Conservation (phyloP, 2,797 vertebrate species). For the Valencia hispanica region DNA sequence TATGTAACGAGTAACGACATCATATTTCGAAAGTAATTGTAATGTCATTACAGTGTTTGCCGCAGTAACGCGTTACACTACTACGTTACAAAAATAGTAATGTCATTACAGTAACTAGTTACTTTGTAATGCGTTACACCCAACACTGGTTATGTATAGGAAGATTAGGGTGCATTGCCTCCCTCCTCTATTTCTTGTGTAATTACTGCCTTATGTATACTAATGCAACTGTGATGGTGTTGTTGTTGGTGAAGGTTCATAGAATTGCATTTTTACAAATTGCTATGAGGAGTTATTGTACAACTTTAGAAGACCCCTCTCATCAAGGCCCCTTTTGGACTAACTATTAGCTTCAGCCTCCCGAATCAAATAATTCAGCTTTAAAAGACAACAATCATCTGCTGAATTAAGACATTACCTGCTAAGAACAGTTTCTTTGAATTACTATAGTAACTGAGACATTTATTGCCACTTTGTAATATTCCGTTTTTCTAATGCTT, state of each 20-base stretch:
- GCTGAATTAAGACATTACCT: not conserved
- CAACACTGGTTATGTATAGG: not conserved
- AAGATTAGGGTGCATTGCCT: not conserved
- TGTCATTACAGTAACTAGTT: too few relatives aligned
- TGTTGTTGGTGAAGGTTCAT: not conserved
- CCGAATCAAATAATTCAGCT: not conserved
- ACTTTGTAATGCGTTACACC: too few relatives aligned
- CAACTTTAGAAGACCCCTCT: not conserved
- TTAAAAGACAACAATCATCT: not conserved
- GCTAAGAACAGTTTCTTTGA: too few relatives aligned
- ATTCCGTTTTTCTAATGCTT: not conserved
- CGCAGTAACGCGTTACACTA: too few relatives aligned
- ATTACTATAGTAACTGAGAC: not conserved
- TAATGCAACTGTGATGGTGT: not conserved
- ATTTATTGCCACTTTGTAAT: not conserved
- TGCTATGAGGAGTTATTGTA: not conserved
- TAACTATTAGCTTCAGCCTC: not conserved
- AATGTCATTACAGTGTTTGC: too few relatives aligned
- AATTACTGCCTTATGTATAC: not conserved
- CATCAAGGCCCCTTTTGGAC: too few relatives aligned
- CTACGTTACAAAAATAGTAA: too few relatives aligned
- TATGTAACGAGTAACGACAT: too few relatives aligned
- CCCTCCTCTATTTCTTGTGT: not conserved
- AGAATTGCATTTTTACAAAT: not conserved
- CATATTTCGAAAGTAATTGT: too few relatives aligned